Evolutionary conservation across 2,888 invertebrate species (phyloP).

Genomic region (Eristalinus sepulchralis): DNA sequence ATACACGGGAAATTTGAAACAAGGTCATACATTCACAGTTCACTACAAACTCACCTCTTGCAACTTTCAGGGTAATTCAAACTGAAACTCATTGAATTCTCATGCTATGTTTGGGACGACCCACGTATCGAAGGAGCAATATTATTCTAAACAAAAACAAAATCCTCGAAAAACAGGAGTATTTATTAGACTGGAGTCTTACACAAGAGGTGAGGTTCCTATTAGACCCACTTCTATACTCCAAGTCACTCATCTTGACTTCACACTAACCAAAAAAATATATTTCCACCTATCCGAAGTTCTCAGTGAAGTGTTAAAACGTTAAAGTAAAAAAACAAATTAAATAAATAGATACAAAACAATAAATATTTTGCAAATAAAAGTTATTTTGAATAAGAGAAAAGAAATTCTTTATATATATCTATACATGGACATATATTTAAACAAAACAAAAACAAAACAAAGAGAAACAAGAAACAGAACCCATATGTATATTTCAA

Average conservation of each 20-base stretch:
- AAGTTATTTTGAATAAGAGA: conserved; percentile 27
- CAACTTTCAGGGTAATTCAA: not conserved
- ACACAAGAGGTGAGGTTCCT: not conserved
- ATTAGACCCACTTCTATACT: not conserved
- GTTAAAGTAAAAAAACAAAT: not conserved
- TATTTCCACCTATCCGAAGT: conserved; percentile 14
- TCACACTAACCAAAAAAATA: not conserved
- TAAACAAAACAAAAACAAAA: not conserved
- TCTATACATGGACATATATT: conserved; percentile 16
- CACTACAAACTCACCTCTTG: not conserved
- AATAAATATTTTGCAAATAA: conserved; percentile 21
- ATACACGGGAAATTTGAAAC: not conserved
- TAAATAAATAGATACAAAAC: not conserved
- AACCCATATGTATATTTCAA: conserved; percentile 48
- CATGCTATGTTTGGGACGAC: not conserved
- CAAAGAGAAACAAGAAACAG: conserved; percentile 6
- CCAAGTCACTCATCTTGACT: not conserved
- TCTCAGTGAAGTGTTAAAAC: conserved; percentile 20
- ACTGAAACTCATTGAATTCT: not conserved
- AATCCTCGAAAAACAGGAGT: not conserved
- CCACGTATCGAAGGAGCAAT: not conserved
- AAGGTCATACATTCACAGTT: not conserved
- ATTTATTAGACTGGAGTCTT: not conserved
- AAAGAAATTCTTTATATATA: conserved; percentile 34
- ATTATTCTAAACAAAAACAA: not conserved